These are phyloP conservation scores for Dermatemys mawii DNA, from an alignment of 2,113 vertebrate genomes.

Conservation along the genomic window DNA sequence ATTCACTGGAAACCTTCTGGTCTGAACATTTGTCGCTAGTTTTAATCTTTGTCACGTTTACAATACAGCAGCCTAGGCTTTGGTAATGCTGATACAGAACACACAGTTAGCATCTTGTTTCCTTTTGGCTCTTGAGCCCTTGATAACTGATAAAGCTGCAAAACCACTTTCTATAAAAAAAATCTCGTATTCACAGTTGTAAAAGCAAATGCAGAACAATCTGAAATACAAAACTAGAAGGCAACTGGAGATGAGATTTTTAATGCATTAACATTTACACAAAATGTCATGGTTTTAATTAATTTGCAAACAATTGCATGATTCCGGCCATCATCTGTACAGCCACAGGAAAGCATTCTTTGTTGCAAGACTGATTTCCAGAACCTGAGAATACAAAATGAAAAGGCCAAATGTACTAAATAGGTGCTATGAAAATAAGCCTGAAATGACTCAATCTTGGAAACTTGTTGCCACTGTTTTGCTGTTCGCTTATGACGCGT, in stretches of 20 bases:
- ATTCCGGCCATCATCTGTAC: background rate
- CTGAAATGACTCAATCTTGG: slow-evolving; percentile 75
- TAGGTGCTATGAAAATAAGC: slow-evolving; percentile 51
- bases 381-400: slow-evolving; percentile 41
- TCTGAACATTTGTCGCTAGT: slow-evolving; percentile 69
- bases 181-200: background rate
- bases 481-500: slow-evolving; percentile 57
- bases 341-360: background rate
- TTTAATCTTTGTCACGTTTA: slow-evolving; percentile 80
- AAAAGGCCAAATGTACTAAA: slow-evolving; percentile 40
- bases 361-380: slow-evolving; percentile 17
- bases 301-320: background rate
- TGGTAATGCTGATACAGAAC: slow-evolving; percentile 51
- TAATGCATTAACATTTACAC: background rate
- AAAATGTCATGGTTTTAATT: background rate
- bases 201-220: background rate
- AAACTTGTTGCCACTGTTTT: slow-evolving; percentile 75
- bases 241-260: background rate
- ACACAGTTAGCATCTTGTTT: slow-evolving; percentile 43
- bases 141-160: slow-evolving; percentile 46
- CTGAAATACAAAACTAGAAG: slow-evolving; percentile 11
- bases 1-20: slow-evolving; percentile 83
- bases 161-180: slow-evolving; percentile 4
- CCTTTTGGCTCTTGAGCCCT: slow-evolving; percentile 43
- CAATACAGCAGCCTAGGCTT: slow-evolving; percentile 41